These are phyloP conservation scores for Machimus atricapillus DNA, from an alignment of 2,888 invertebrate genomes.

Conservation along the genomic window DNA sequence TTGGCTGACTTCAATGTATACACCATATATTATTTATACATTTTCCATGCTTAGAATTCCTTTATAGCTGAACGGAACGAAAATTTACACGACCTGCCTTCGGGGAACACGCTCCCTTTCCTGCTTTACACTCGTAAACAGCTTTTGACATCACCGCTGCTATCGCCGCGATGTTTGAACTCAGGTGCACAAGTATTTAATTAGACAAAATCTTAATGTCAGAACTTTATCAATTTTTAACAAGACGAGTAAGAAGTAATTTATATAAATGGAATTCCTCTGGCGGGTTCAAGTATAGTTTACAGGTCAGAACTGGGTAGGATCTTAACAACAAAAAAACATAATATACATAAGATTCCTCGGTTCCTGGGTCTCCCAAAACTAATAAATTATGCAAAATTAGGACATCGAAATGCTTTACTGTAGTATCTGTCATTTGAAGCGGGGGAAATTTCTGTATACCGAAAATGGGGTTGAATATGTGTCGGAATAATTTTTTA, in stretches of 20 bases:
- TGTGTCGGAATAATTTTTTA: background rate
- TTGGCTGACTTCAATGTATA: slow-evolving; percentile 34
- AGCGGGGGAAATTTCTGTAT: background rate
- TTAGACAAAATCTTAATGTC: slow-evolving; percentile 44
- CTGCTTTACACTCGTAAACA: slow-evolving; percentile 15
- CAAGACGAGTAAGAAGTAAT: slow-evolving; percentile 35
- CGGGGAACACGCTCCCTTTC: slow-evolving; percentile 17
- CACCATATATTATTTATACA: slow-evolving; percentile 46
- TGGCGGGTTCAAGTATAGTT: slow-evolving; percentile 2
- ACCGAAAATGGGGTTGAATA: background rate
- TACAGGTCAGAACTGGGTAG: background rate
- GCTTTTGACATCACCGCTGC: background rate
- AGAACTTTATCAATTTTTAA: slow-evolving; percentile 46
- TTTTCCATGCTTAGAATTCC: slow-evolving; percentile 45
- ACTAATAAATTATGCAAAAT: slow-evolving; percentile 13
- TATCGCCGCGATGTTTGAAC: slow-evolving; percentile 41
- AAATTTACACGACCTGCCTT: slow-evolving; percentile 43
- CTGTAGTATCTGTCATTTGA: background rate
- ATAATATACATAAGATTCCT: background rate
- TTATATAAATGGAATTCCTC: slow-evolving; percentile 40
- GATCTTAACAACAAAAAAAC: background rate
- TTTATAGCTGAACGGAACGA: slow-evolving; percentile 46
- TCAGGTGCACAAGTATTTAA: slow-evolving; percentile 46
- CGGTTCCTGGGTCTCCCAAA: background rate
- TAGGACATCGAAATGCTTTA: background rate